Percentiles rank a stretch among this genome's conserved stretches.
Conservation (phyloP, 2,888 invertebrate species). For the Athetis lepigone region DNA sequence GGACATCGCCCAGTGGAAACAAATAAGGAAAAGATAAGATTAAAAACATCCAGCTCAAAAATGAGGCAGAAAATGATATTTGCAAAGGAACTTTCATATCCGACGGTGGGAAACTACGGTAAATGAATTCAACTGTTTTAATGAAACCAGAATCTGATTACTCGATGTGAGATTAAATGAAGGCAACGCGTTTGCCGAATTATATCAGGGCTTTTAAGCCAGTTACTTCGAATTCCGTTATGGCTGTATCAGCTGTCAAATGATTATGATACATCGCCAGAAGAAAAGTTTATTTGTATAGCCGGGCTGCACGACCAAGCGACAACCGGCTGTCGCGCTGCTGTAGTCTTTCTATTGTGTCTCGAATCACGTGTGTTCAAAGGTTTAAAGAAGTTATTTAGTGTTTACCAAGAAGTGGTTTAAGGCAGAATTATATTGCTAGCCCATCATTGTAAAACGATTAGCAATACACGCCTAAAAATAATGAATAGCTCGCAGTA, state of each 20-base stretch:
- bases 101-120: constrained; percentile 61
- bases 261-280: too few species aligned
- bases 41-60: constrained; percentile 43
- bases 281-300: too few species aligned
- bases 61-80: constrained; percentile 52
- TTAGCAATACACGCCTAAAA: too few species aligned
- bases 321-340: too few species aligned
- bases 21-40: constrained; percentile 52
- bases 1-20: constrained; percentile 30
- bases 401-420: too few species aligned
- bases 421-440: too few species aligned
- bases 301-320: too few species aligned
- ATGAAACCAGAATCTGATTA: constrained; percentile 76
- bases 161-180: constrained; percentile 39
- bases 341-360: too few species aligned
- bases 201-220: constrained; percentile 42
- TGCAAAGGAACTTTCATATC: constrained; percentile 65
- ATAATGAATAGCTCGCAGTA: too few species aligned
- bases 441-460: too few species aligned
- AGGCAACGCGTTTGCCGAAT: constrained; percentile 35
- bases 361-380: too few species aligned
- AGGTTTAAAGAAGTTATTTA: too few species aligned
- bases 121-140: constrained; percentile 69
- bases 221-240: constrained; percentile 21
- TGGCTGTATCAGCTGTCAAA: not conserved